Base-by-base conservation (phyloP, 1,140 invertebrate species). In the Caenorhabditis inopinata region DNA sequence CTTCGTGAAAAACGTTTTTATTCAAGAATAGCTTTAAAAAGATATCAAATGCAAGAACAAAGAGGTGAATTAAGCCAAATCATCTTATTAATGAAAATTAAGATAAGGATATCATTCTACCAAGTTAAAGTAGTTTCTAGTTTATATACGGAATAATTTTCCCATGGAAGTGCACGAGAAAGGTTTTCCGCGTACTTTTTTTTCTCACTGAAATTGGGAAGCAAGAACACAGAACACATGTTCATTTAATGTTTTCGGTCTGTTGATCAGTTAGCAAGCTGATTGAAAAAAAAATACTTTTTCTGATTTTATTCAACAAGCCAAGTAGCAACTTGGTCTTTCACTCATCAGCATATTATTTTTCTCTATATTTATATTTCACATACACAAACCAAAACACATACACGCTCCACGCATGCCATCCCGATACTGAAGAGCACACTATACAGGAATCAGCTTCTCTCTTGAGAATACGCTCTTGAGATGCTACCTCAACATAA, bases 251-350 rank as follows among this genome's bases (percentile, higher is more conserved):
- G 11, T 68, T 68, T 42, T 42, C 32, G 21, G 38, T 21, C 38
- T 68, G 38, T 68, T n/a, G n/a, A n/a, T n/a, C n/a, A n/a, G 58
- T 68, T 68, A 29, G 32, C 14, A 42, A 42, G 38, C 58, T 68
- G 58, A 68, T 68, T 38, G 58, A 68, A 68, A 38, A 68, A 68
- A 29, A 68, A 68, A 11, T n/a, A n/a, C n/a, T n/a, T n/a, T n/a
- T n/a, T n/a, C n/a, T n/a, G n/a, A n/a, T n/a, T n/a, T 68, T 68
- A 38, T n/a, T 68, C 53, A 25, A 68, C 38, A 38, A 68, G 38
- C 38, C 58, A 68, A 25, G 58, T 38, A 68, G 27, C 58, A 68
- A 68, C 58, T 42, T 25, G n/a, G 14, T 25, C n/a, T 32, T 3
- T 7, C 32, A 11, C 32, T 29, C 51, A 32, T 29, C 14, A 5